Base-by-base conservation (phyloP, 2,797 vertebrate species). In the Silurus aristotelis region DNA sequence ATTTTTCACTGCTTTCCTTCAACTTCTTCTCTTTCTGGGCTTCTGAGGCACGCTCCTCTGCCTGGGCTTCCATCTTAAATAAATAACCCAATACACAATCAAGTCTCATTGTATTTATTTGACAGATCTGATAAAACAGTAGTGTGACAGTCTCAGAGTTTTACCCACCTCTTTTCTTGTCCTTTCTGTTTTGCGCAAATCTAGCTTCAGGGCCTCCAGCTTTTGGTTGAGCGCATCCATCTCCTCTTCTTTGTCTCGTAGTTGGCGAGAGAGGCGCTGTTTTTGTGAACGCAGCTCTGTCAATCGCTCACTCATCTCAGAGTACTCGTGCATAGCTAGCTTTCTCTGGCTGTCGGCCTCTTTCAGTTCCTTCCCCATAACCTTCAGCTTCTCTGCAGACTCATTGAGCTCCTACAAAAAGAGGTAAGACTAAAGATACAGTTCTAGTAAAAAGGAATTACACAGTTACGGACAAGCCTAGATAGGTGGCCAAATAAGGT, bases 231-330 rank as follows among this genome's bases (percentile, higher is more conserved):
- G 94, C 85, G 94, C 95, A 94, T 99, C 98, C 92, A 97, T 95
- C 94, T 99, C 98, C 92, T 99, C 98, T 92, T 99, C 98, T 91
- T 98, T 98, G 95, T 99, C 98, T n/a, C 97, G 96, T 91, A 99
- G 93, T 93, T 98, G 98, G 88, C 98, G 97, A 88, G 94, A 92
- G 90, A 99, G 96, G 84, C 97, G 98, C 94, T 99, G 98, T 93
- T 99, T 99, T 10, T 95, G 95, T 85, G 96, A 98, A 94, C 97
- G 95, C 93, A 99, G 95, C 77, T 99, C 98, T 64, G 97, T 97
- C 88, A 98, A 95, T 80, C 95, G 97, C 92, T 98, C 97, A 84
- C 98, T 99, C 91, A 99, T 96, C 92, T 99, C 97, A 46, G 97
- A 97, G 93, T 99, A 99, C 91, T 99, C 97, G 91, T 98, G 97